phyloP scores from a whole-genome alignment of 1,140 invertebrate species.

The Zeugodacus cucurbitae region DNA sequence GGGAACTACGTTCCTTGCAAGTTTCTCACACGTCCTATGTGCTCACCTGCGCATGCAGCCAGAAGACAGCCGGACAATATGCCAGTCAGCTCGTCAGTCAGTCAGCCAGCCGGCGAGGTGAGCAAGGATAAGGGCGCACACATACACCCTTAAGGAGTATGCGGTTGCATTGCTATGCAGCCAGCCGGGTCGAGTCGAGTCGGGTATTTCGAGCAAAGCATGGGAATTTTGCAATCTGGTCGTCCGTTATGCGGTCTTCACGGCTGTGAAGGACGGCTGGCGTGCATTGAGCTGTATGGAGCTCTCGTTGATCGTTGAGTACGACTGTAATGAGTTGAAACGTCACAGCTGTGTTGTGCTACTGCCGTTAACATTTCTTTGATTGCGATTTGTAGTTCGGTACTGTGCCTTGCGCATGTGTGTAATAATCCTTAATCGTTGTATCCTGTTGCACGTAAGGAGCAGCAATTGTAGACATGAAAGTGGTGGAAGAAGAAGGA shows the following conservation, averaged over 20 bases:
- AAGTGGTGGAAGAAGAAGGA: not conserved
- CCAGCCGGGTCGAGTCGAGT: not conserved
- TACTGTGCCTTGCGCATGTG: not conserved
- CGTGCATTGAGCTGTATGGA: not conserved
- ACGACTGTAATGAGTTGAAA: not conserved
- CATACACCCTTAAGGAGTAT: not conserved
- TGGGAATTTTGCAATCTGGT: slow-evolving; percentile 55
- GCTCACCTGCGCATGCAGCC: slow-evolving; percentile 62
- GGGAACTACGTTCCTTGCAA: slow-evolving; percentile 63
- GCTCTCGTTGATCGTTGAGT: not conserved
- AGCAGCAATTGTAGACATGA: not conserved
- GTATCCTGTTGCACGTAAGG: slow-evolving; percentile 27
- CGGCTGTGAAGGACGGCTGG: not conserved
- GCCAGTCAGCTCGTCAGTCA: not conserved
- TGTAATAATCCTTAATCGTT: slow-evolving; percentile 38
- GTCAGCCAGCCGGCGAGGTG: not conserved
- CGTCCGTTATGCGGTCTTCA: slow-evolving; percentile 35
- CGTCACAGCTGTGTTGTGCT: slow-evolving; percentile 38
- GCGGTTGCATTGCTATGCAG: not conserved
- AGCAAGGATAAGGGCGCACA: slow-evolving; percentile 22
- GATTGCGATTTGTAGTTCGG: not conserved
- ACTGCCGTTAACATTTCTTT: slow-evolving; percentile 7
- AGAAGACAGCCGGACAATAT: slow-evolving; percentile 33
- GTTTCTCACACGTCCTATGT: slow-evolving; percentile 63
- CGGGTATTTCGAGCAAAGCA: slow-evolving; percentile 24